These are phyloP conservation scores for Acromyrmex charruanus DNA, from an alignment of 1,140 invertebrate species.

Conservation along the genomic window DNA sequence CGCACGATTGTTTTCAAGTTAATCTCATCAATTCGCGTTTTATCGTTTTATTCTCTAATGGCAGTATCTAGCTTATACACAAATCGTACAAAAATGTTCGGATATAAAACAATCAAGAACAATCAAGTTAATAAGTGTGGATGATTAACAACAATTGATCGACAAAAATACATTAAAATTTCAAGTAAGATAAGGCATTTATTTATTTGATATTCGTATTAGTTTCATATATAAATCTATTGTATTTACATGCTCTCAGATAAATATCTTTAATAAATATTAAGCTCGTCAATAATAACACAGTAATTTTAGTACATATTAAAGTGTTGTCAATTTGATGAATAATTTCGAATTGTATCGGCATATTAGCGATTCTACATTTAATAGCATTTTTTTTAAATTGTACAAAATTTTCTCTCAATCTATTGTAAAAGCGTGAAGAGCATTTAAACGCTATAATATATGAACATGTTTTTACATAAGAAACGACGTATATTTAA, in stretches of 20 bases:
- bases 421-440: slow-evolving; percentile 5
- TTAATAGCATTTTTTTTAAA: slow-evolving; percentile 27
- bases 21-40: slow-evolving; percentile 23
- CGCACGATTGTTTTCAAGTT: slow-evolving; percentile 46
- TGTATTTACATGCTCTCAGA: slow-evolving; percentile 31
- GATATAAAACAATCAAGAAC: slow-evolving; percentile 42
- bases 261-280: slow-evolving; percentile 55
- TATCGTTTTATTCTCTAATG: slow-evolving; percentile 68
- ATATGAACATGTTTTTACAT: slow-evolving; percentile 2
- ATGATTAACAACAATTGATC: slow-evolving; percentile 40
- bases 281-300: slow-evolving; percentile 65
- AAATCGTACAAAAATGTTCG: slow-evolving; percentile 62
- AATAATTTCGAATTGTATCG: background rate
- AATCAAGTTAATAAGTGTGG: slow-evolving; percentile 41
- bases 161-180: slow-evolving; percentile 55
- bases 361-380: background rate
- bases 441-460: background rate
- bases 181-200: slow-evolving; percentile 79
- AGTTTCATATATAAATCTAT: slow-evolving; percentile 64
- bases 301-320: slow-evolving; percentile 58
- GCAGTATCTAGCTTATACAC: slow-evolving; percentile 66
- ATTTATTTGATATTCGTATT: slow-evolving; percentile 80
- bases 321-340: slow-evolving; percentile 5
- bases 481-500: slow-evolving; percentile 15
- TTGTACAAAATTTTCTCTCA: slow-evolving; percentile 15